These are phyloP conservation scores for Andrena flavipes DNA, from an alignment of 2,888 invertebrate genomes.

Conservation along the genomic window DNA sequence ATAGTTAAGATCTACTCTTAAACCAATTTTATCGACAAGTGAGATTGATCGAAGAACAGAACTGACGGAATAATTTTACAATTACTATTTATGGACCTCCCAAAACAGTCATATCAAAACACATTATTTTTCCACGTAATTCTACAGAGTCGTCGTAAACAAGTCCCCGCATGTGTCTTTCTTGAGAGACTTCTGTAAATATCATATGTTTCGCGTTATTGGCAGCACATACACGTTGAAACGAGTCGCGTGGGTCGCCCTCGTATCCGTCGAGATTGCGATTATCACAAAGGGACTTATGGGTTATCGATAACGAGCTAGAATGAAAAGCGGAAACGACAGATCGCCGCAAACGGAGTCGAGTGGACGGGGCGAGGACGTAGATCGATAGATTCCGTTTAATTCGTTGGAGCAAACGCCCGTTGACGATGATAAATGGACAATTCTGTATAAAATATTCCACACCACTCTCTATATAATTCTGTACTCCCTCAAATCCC, in stretches of 20 bases:
- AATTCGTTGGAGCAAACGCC: slow-evolving; percentile 36
- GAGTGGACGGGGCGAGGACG: slow-evolving; percentile 50
- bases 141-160: not conserved
- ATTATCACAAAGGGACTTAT: slow-evolving; percentile 65
- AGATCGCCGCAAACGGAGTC: slow-evolving; percentile 54
- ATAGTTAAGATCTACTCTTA: too few relatives aligned
- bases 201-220: slow-evolving; percentile 29
- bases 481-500: too few relatives aligned
- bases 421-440: slow-evolving; percentile 31
- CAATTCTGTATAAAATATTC: slow-evolving; percentile 40
- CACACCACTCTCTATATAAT: not conserved
- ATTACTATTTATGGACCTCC: too few relatives aligned
- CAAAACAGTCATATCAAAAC: too few relatives aligned
- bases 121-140: too few relatives aligned
- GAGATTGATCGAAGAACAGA: too few relatives aligned
- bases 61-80: too few relatives aligned
- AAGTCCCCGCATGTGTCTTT: not conserved
- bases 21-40: too few relatives aligned
- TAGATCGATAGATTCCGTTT: slow-evolving; percentile 58
- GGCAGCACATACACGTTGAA: slow-evolving; percentile 51
- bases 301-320: slow-evolving; percentile 61
- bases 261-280: slow-evolving; percentile 55
- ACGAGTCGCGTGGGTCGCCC: slow-evolving; percentile 16
- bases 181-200: not conserved
- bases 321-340: slow-evolving; percentile 63